These are phyloP conservation scores for Triplophysa bombifrons DNA, from an alignment of 2,797 vertebrate genomes.

Conservation along the genomic window DNA sequence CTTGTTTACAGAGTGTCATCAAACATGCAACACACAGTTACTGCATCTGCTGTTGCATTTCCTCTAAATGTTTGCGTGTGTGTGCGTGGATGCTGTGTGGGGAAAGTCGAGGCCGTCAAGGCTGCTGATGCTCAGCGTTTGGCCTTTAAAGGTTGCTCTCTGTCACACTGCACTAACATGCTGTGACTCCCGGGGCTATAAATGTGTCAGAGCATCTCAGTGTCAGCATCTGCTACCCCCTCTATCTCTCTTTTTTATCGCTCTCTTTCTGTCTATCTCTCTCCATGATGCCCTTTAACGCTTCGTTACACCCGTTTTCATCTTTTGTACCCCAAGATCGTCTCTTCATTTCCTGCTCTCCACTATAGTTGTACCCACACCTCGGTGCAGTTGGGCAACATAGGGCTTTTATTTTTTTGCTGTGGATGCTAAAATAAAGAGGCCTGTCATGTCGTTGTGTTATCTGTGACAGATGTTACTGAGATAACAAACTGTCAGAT, in stretches of 20 bases:
- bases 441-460: constrained; percentile 43
- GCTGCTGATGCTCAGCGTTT: constrained; percentile 73
- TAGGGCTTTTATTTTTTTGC: constrained; percentile 18
- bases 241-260: constrained; percentile 22
- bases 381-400: constrained; percentile 8
- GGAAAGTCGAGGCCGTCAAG: constrained; percentile 56
- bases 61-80: constrained; percentile 40
- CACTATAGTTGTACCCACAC: constrained; percentile 13
- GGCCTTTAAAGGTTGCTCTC: constrained; percentile 85
- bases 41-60: constrained; percentile 39
- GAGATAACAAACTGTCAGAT: constrained; percentile 56
- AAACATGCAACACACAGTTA: constrained; percentile 28
- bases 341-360: constrained; percentile 35
- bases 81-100: constrained; percentile 36
- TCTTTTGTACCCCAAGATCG: constrained; percentile 18
- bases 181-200: constrained; percentile 72
- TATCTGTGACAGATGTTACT: constrained; percentile 58
- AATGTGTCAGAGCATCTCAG: constrained; percentile 75
- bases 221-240: constrained; percentile 72
- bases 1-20: constrained; percentile 32
- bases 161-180: constrained; percentile 79
- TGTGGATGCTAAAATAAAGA: constrained; percentile 45
- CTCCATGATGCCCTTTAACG: constrained; percentile 52
- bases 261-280: constrained; percentile 35
- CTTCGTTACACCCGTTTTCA: constrained; percentile 18